These are phyloP conservation scores for Ciconia stormi DNA, from an alignment of 2,113 vertebrate species.

Conservation along the genomic window DNA sequence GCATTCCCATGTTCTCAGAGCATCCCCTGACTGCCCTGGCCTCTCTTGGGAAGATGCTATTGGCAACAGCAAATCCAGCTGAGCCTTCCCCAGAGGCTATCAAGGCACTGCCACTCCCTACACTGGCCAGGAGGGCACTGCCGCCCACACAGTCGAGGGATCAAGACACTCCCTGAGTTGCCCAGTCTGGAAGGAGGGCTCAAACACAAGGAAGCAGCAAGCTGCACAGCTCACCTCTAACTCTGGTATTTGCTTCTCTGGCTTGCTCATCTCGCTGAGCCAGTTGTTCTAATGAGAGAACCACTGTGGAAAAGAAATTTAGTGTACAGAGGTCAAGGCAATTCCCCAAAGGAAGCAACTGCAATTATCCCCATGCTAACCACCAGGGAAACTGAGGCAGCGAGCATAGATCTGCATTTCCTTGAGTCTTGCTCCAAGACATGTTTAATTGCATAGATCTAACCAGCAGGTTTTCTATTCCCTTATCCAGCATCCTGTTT, in stretches of 20 bases:
- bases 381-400: slow-evolving; percentile 9
- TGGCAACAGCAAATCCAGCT: background rate
- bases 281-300: slow-evolving; percentile 9
- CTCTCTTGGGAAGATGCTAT: background rate
- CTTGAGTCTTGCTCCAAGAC: background rate
- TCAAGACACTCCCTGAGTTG: background rate
- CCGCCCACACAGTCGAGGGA: accelerated
- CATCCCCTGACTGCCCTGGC: accelerated
- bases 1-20: background rate
- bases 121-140: background rate
- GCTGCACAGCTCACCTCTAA: background rate
- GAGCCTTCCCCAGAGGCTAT: background rate
- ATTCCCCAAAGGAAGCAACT: background rate
- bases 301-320: background rate
- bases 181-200: background rate
- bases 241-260: background rate
- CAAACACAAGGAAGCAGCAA: background rate
- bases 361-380: background rate
- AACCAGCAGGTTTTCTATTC: slow-evolving; percentile 11
- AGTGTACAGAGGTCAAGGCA: background rate
- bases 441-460: slow-evolving; percentile 3
- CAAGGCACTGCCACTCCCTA: background rate
- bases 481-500: slow-evolving; percentile 5
- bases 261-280: background rate
- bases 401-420: background rate